A percentile compares a stretch with the other conserved stretches of the same genome.
Evolutionary conservation across 1,140 invertebrate genomes (phyloP).

Genomic region (Orius laevigatus): DNA sequence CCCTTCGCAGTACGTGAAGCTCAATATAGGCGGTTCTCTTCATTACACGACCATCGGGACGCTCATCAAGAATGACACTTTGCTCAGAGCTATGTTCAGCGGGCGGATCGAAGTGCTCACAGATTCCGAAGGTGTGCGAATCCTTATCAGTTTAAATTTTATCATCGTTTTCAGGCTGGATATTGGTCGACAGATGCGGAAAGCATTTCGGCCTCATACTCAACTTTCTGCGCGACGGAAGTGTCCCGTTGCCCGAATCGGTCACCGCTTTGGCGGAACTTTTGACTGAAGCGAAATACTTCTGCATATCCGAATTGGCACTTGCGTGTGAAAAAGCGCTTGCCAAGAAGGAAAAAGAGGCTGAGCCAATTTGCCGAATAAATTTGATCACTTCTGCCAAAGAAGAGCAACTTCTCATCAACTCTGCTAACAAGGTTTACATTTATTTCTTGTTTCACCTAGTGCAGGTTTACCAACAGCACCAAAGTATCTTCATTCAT

Average conservation of each 20-base stretch:
- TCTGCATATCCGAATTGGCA: conserved; percentile 72
- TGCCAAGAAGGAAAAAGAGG: conserved; percentile 56
- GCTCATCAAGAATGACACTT: conserved; percentile 90
- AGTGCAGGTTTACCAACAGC: background rate
- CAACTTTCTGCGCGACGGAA: conserved; percentile 90
- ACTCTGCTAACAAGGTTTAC: conserved; percentile 57
- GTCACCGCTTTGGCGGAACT: conserved; percentile 30
- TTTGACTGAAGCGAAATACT: conserved; percentile 86
- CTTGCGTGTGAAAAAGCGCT: conserved; percentile 67
- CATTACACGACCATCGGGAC: conserved; percentile 92
- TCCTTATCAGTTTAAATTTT: too few species aligned
- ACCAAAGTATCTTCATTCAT: background rate
- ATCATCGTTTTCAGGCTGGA: conserved; percentile 58
- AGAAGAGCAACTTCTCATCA: conserved; percentile 82
- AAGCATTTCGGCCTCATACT: conserved; percentile 95
- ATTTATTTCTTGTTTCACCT: conserved; percentile 1
- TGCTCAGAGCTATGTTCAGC: conserved; percentile 97
- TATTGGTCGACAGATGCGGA: conserved; percentile 91
- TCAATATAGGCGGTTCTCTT: conserved; percentile 89
- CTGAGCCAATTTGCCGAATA: conserved; percentile 78
- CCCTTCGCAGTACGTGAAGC: conserved; percentile 80
- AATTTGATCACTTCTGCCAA: conserved; percentile 86
- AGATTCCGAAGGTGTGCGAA: conserved; percentile 73
- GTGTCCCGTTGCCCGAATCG: conserved; percentile 77
- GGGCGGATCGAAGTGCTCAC: conserved; percentile 93